These are phyloP conservation scores for Edolisoma coerulescens DNA, from an alignment of 2,113 vertebrate species.

Conservation along the genomic window DNA sequence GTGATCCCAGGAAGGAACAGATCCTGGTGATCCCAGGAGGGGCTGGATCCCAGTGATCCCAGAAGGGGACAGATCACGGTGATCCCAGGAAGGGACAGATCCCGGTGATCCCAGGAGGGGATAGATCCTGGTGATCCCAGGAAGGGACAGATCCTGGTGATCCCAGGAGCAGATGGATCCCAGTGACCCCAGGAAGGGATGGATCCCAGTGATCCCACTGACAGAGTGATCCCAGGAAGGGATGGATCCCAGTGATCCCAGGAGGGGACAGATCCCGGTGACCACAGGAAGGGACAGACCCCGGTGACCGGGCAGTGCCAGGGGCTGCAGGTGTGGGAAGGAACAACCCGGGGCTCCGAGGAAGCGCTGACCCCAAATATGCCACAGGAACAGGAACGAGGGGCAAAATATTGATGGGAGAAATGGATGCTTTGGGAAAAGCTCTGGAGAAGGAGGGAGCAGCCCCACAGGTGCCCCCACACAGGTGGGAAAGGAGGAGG, in stretches of 20 bases:
- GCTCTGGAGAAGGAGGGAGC: not conserved
- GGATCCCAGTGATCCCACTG: not conserved
- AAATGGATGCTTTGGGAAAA: not conserved
- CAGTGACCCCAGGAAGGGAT: accelerated
- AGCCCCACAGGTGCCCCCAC: not conserved
- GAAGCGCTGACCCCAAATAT: not conserved
- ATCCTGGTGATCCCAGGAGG: not conserved
- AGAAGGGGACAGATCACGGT: accelerated
- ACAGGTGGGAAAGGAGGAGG: not conserved
- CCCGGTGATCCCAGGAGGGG: accelerated
- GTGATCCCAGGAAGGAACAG: not conserved
- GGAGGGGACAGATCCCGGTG: not conserved
- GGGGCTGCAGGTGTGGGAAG: not conserved
- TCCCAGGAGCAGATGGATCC: not conserved
- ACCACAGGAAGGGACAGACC: not conserved
- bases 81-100: not conserved
- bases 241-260: not conserved
- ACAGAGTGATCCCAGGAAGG: not conserved
- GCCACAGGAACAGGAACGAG: accelerated
- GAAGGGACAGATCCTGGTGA: accelerated
- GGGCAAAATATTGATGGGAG: accelerated
- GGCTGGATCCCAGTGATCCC: accelerated
- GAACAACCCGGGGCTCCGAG: accelerated
- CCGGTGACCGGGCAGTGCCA: accelerated
- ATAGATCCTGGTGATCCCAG: not conserved